Evolutionary conservation across 1,140 invertebrate species (phyloP), one percentile per base, ranked within the genome.

Genomic region (Pygmarrhopalites habei): DNA sequence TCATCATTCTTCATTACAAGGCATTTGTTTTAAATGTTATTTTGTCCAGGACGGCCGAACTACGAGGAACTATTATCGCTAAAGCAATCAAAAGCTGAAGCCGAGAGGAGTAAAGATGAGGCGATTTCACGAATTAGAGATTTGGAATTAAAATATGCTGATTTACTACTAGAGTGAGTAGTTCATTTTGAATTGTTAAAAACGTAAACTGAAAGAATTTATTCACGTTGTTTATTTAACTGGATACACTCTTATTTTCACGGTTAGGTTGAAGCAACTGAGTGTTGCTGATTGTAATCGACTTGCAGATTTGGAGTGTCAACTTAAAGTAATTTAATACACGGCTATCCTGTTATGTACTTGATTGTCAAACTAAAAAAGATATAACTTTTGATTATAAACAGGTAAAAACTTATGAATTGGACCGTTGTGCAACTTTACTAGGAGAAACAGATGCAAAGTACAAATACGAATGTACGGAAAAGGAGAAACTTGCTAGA

Each of bases 391-490:
- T n/a, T n/a, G n/a, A n/a, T n/a, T n/a, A n/a, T n/a, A n/a, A n/a
- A n/a, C n/a, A n/a, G n/a, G n/a, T n/a, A 4, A 47, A 47, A 47
- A 47, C 44, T 47, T 47, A 47, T 25, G 44, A 47, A n/a, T 25
- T 47, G 17, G 44, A 47, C 19, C 44, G 44, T 5, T 47, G 44
- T 47, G 5, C 44, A 5, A 4, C 19, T 47, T 10, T 47, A 25
- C 23, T 47, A 10, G 44, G 44, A 21, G 44, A 47, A 25, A 7
- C 19, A 10, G 44, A 47, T 12, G 44, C 44, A 5, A 47, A 47
- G 44, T 25, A 47, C 44, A 47, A 47, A 47, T 19, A 47, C 19
- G n/a, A 47, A n/a, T n/a, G n/a, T 25, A 10, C 5, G 19, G n/a
- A 47, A 47, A 47, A 47, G 10, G 44, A 47, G 23, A 21, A n/a